Evolutionary conservation across 2,113 vertebrate genomes (phyloP).

Genomic region (Oxygymnocypris stewartii): DNA sequence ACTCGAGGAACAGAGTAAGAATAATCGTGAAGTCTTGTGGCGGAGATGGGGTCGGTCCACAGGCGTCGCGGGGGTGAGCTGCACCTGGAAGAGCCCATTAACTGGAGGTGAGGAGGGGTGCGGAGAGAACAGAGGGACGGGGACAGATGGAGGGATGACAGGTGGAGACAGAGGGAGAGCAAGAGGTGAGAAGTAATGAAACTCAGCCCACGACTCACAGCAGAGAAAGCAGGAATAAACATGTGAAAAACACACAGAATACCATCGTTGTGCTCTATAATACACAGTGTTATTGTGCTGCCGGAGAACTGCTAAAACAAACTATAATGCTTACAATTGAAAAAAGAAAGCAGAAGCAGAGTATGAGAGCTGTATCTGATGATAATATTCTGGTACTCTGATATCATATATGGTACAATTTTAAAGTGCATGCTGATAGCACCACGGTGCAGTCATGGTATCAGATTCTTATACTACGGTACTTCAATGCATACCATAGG

Average conservation of each 20-base stretch:
- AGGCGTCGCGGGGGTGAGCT: background rate
- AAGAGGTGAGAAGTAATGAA: constrained; percentile 76
- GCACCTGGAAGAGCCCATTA: constrained; percentile 43
- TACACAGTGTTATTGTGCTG: background rate
- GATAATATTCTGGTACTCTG: background rate
- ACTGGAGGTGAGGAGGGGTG: constrained; percentile 60
- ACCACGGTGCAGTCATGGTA: background rate
- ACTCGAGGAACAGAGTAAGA: constrained; percentile 2
- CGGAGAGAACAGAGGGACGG: constrained; percentile 67
- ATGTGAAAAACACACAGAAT: background rate
- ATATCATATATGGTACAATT: background rate
- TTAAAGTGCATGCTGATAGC: background rate
- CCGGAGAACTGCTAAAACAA: background rate
- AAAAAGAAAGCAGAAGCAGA: background rate
- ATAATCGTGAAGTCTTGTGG: constrained; percentile 27
- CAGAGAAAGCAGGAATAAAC: constrained; percentile 42
- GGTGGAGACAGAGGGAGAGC: constrained; percentile 73
- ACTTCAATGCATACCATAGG: background rate
- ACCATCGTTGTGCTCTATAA: background rate
- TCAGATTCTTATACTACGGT: background rate
- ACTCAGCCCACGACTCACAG: constrained; percentile 64
- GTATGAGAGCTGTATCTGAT: background rate
- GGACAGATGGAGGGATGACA: constrained; percentile 74
- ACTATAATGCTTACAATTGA: background rate
- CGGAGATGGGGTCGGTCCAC: constrained; percentile 18